Evolutionary conservation across 1,140 invertebrate species (phyloP).

Genomic region (Colletes latitarsis): DNA sequence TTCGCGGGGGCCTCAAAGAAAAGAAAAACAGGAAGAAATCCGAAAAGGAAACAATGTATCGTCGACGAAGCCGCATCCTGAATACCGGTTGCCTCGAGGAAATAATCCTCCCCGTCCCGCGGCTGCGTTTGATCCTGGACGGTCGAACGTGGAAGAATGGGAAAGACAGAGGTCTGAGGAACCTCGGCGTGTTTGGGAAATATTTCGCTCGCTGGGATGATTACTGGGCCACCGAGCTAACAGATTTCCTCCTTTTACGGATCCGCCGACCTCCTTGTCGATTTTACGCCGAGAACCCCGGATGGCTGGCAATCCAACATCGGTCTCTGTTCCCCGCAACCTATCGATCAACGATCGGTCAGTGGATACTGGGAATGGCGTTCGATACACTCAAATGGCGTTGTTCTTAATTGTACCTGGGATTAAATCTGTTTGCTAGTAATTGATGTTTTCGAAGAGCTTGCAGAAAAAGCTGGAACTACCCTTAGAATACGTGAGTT

Average conservation of each 20-base stretch:
- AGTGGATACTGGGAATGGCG: too few species aligned
- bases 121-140: conserved; percentile 35
- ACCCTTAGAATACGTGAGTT: too few species aligned
- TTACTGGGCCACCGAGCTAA: conserved; percentile 4
- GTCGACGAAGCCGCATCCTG: conserved; percentile 32
- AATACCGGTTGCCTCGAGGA: conserved; percentile 33
- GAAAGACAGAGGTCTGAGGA: not conserved
- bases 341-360: too few species aligned
- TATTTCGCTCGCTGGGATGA: conserved; percentile 39
- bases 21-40: not conserved
- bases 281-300: too few species aligned
- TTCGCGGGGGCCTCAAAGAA: conserved; percentile 37
- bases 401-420: too few species aligned
- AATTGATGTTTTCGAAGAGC: too few species aligned
- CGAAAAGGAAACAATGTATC: conserved; percentile 40
- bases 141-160: conserved; percentile 33
- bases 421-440: too few species aligned
- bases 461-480: too few species aligned
- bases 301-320: too few species aligned
- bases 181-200: conserved; percentile 8
- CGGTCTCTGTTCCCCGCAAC: too few species aligned
- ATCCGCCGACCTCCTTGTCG: not conserved
- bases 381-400: too few species aligned
- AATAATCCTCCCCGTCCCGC: conserved; percentile 18
- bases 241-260: not conserved